Conservation (phyloP, 2,797 vertebrate species). For the Aselliscus stoliczkanus region DNA sequence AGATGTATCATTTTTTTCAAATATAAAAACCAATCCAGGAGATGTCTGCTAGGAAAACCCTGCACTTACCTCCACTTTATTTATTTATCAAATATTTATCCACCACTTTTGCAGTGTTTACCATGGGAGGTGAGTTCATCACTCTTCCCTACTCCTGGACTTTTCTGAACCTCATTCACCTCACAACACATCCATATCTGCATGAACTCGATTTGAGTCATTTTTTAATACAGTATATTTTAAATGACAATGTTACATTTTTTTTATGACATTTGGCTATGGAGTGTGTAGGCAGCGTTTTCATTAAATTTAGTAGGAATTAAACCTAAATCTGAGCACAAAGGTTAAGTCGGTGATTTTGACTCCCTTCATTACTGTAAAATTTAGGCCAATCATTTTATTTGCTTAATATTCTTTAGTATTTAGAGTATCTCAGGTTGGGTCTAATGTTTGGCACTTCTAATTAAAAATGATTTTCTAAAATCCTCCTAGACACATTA, state of each 20-base stretch:
- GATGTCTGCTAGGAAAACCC: not conserved
- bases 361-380: not conserved
- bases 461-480: slow-evolving; percentile 56
- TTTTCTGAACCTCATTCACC: not conserved
- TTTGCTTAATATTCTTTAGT: slow-evolving; percentile 39
- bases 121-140: not conserved
- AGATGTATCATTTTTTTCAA: not conserved
- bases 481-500: slow-evolving; percentile 18
- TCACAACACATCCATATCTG: too few relatives aligned
- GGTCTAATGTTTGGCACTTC: slow-evolving; percentile 50
- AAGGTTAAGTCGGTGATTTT: slow-evolving; percentile 18
- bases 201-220: not conserved
- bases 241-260: not conserved
- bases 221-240: not conserved
- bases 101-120: not conserved
- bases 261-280: not conserved
- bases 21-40: not conserved
- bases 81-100: not conserved
- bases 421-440: slow-evolving; percentile 23
- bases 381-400: slow-evolving; percentile 32
- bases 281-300: not conserved
- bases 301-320: not conserved
- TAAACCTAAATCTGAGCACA: not conserved
- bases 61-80: not conserved
- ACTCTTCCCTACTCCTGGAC: not conserved